Base-by-base conservation (phyloP, 2,797 vertebrate genomes). In the Acanthornis magna region DNA sequence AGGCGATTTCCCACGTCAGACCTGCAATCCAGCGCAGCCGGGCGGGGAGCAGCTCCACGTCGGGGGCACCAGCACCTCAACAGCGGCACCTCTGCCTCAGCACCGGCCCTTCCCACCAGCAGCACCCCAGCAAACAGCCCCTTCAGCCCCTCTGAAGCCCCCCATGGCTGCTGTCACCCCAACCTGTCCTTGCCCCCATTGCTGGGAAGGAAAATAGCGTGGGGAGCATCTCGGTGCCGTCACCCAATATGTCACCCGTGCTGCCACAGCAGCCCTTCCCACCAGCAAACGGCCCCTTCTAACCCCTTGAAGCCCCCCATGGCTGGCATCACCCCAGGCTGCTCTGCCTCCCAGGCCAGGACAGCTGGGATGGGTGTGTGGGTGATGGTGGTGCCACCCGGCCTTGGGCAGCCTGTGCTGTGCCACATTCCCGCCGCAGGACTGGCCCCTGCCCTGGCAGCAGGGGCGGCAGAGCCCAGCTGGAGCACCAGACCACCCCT, bases 1-100 rank as follows among this genome's bases (percentile, higher is more conserved):
- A 91, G 91, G 91, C 87, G 80, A 93, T 93, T 95, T 89, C 87
- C 92, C 89, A 85, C 72, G 63, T 85, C 94, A 94, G 91, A 90
- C 62, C 96, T 9, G 94, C 92, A 91, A 92, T 91, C 95, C 82
- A 42, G 75, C 43, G 66, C 60, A 65, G 85, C 53, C 12, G 21
- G 73, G n/a, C 13, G 79, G 91, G 91, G 76, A 65, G 3, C 91
- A 22, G 48, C 71, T 30, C 72, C 9, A 0, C 10, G 23, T 8
- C 1, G 13, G 76, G 89, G 80, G 36, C 62, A 5, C 47, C 1
- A 2, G 36, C 40, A 20, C 62, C 95, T 70, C 68, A 11, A 29
- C 9, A 8, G 40, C 18, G 2, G 27, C 53, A 2, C 55, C 58
- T 12, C 11, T 5, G 43, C 26, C 17, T 15, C 65, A 9, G 3